phyloP scores from a whole-genome alignment of 2,113 vertebrate genomes.

The Hippocampus abdominalis region DNA sequence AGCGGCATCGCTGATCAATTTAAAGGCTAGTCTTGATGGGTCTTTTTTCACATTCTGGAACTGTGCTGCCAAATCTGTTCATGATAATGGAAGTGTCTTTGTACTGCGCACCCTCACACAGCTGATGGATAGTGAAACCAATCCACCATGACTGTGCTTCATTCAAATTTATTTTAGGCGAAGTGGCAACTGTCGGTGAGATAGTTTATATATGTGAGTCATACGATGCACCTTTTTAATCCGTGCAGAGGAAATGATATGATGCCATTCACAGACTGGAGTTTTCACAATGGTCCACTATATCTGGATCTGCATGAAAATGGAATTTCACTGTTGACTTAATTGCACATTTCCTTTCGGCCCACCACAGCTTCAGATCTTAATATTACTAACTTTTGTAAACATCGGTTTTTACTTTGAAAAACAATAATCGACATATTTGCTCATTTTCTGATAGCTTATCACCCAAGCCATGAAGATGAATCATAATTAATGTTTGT shows the following conservation, averaged over 20 bases:
- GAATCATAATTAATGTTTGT: too few species aligned
- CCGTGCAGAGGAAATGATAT: neutral
- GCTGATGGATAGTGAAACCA: conserved; percentile 18
- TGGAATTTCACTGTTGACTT: neutral
- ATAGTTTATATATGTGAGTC: neutral
- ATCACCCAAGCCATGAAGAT: too few species aligned
- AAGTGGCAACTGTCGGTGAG: conserved; percentile 21
- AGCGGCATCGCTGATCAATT: conserved; percentile 30
- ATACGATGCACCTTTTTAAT: neutral
- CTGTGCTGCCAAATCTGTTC: neutral
- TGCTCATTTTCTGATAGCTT: too few species aligned
- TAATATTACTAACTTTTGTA: neutral
- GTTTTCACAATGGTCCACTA: neutral
- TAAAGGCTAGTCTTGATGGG: conserved; percentile 18
- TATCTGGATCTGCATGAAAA: too few species aligned
- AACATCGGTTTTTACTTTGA: too few species aligned
- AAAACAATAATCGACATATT: too few species aligned
- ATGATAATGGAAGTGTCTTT: neutral
- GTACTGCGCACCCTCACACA: conserved; percentile 3
- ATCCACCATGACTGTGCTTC: conserved; percentile 37
- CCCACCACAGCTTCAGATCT: neutral
- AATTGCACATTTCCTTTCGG: neutral
- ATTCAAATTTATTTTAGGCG: conserved; percentile 58
- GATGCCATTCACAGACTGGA: neutral
- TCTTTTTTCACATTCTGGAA: neutral